These are phyloP conservation scores for Pangasius djambal DNA, from an alignment of 2,797 vertebrate genomes.

Conservation along the genomic window DNA sequence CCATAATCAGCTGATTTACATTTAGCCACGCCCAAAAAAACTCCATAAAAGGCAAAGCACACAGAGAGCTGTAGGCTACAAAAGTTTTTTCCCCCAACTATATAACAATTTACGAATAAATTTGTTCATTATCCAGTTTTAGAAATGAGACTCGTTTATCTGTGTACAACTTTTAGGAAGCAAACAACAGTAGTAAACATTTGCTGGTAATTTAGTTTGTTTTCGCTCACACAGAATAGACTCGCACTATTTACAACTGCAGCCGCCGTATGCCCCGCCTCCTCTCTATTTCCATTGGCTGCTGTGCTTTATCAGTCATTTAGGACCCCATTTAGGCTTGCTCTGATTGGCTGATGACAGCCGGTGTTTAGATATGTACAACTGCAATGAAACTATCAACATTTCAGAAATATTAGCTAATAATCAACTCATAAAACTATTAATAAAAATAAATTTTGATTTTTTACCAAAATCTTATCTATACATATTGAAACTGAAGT, in stretches of 20 bases:
- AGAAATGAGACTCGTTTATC: background rate
- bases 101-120: background rate
- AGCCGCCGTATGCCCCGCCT: background rate
- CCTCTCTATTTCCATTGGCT: background rate
- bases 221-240: background rate
- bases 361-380: background rate
- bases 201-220: background rate
- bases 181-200: background rate
- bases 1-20: background rate
- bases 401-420: background rate
- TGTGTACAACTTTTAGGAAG: background rate
- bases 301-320: background rate
- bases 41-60: constrained; percentile 5
- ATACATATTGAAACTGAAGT: background rate
- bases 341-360: background rate
- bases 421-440: background rate
- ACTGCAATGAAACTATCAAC: background rate
- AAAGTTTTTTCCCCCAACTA: no score
- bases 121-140: background rate
- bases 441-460: background rate
- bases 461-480: no score
- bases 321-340: background rate
- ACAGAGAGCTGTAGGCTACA: background rate
- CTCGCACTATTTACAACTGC: background rate
- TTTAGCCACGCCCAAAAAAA: background rate